Conservation (phyloP, 2,113 vertebrate species). For the Tragelaphus buxtoni region DNA sequence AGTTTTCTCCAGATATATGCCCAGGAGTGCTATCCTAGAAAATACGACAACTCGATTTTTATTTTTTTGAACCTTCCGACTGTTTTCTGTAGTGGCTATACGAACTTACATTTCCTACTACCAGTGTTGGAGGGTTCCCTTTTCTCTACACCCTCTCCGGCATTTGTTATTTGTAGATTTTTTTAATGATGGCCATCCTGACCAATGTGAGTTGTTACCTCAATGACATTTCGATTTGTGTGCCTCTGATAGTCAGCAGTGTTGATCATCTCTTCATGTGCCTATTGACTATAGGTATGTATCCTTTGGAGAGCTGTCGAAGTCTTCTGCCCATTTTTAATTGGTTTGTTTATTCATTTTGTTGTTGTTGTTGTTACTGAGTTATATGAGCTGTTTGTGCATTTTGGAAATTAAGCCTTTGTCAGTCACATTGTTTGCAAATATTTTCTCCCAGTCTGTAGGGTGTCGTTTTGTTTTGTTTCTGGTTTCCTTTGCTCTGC, state of each 20-base stretch:
- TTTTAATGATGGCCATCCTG: background rate
- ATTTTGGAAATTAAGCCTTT: background rate
- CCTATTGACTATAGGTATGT: background rate
- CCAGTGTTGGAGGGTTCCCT: background rate
- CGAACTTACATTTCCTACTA: background rate
- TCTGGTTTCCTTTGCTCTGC: background rate
- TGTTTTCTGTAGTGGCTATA: background rate
- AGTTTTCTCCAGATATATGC: background rate
- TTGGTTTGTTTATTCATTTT: background rate
- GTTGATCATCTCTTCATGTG: background rate
- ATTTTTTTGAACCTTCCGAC: background rate
- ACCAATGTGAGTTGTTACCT: background rate
- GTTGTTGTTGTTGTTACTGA: background rate
- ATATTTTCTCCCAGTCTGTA: background rate
- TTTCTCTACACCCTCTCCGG: background rate
- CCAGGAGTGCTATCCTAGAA: background rate
- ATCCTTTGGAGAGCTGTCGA: background rate
- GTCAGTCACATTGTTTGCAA: background rate
- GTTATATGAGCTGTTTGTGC: background rate
- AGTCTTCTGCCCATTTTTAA: background rate
- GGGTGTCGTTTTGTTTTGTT: background rate
- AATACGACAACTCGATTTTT: background rate
- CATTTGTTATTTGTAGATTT: background rate
- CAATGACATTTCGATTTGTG: background rate
- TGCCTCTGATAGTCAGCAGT: background rate